Conservation (phyloP, 2,797 vertebrate species). For the Acanthis flammea region DNA sequence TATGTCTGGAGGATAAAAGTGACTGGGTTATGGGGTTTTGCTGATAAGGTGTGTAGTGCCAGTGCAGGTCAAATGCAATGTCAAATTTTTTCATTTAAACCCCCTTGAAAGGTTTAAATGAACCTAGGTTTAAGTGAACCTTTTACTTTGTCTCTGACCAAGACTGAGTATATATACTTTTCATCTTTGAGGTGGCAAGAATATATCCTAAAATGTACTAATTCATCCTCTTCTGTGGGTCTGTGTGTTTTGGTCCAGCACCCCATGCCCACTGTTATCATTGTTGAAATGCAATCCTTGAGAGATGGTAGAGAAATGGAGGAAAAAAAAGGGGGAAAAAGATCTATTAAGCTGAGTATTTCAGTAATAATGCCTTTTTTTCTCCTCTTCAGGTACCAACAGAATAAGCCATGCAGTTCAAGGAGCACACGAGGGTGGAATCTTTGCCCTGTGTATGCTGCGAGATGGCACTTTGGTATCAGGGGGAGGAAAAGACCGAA, state of each 20-base stretch:
- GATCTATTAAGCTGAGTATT: background rate
- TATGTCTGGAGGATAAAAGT: background rate
- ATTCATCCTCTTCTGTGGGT: background rate
- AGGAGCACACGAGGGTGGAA: constrained; percentile 93
- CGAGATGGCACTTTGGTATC: constrained; percentile 92
- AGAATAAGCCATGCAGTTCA: constrained; percentile 92
- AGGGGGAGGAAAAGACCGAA: constrained; percentile 92
- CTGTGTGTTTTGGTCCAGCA: background rate
- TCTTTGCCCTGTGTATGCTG: constrained; percentile 95
- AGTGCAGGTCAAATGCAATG: background rate
- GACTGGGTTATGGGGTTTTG: background rate
- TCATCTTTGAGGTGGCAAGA: background rate
- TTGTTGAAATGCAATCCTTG: background rate
- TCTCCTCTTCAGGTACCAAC: constrained; percentile 85
- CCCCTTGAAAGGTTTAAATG: background rate
- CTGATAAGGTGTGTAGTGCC: background rate
- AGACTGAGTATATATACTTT: background rate
- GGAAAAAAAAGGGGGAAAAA: accelerated
- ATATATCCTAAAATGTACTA: background rate
- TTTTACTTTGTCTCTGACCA: background rate
- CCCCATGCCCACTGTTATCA: background rate
- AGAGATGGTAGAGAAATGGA: background rate
- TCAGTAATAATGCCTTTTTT: background rate
- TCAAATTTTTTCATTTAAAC: background rate
- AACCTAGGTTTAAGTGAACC: background rate